A percentile compares a stretch with the other conserved stretches of the same genome.
Evolutionary conservation across 1,140 invertebrate species (phyloP).

Genomic region (Potamilus streckersoni): DNA sequence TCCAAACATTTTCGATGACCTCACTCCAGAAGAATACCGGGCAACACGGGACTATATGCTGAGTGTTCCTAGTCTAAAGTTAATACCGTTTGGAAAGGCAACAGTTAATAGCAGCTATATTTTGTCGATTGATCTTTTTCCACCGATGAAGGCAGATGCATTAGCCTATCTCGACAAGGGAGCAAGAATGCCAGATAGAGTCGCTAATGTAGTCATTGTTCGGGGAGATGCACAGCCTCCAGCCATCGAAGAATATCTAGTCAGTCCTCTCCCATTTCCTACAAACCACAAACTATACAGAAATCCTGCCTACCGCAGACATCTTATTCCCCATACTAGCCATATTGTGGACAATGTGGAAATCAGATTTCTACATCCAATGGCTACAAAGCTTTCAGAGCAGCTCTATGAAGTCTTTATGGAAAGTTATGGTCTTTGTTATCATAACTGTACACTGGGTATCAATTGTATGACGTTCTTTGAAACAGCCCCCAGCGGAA

Average conservation of each 20-base stretch:
- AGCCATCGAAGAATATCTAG: constrained; percentile 22
- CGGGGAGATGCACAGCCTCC: constrained; percentile 1
- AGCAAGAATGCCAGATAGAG: constrained; percentile 3
- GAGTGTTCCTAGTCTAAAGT: not conserved
- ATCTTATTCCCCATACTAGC: constrained; percentile 14
- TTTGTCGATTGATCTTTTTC: constrained; percentile 14
- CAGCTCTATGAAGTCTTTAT: constrained; percentile 42
- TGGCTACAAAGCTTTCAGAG: constrained; percentile 14
- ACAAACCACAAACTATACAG: constrained; percentile 1
- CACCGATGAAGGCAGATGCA: constrained; percentile 7
- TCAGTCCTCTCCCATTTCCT: constrained; percentile 7
- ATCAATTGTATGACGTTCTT: constrained; percentile 45
- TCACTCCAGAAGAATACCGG: constrained; percentile 18
- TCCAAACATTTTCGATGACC: constrained; percentile 24
- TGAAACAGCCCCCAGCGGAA: constrained; percentile 47
- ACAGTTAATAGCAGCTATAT: constrained; percentile 23
- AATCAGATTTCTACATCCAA: not conserved
- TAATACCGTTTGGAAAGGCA: constrained; percentile 8
- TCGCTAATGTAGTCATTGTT: constrained; percentile 13
- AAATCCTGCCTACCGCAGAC: constrained; percentile 7
- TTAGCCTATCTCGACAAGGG: constrained; percentile 14
- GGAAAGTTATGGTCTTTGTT: constrained; percentile 53
- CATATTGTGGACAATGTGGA: constrained; percentile 6
- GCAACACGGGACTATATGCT: constrained; percentile 9
- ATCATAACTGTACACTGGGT: constrained; percentile 51